Percentiles rank a stretch among this genome's conserved stretches.
These are phyloP conservation scores for Gymnopithys bicolor DNA, from an alignment of 2,797 vertebrate genomes.

Conservation along the genomic window DNA sequence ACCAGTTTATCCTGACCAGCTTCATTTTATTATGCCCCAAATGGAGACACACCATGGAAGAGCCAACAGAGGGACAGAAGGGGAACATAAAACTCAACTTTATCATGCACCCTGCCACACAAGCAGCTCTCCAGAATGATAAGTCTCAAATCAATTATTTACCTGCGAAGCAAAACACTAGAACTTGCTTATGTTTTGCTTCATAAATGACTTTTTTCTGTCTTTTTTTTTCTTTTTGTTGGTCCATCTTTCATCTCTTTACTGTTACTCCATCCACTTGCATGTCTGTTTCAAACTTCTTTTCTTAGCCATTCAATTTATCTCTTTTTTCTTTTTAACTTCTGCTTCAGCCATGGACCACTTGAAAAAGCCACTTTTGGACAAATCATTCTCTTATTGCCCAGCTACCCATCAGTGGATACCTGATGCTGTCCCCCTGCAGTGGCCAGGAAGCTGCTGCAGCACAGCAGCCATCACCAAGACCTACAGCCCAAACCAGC, in stretches of 20 bases:
- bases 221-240: background rate
- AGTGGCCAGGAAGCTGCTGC: background rate
- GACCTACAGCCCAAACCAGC: background rate
- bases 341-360: background rate
- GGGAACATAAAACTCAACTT: background rate
- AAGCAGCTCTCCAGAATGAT: background rate
- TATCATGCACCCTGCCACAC: rapidly evolving
- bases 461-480: background rate
- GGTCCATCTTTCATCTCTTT: background rate
- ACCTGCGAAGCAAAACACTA: background rate
- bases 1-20: background rate
- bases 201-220: background rate
- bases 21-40: background rate
- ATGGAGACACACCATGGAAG: background rate
- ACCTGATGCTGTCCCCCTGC: background rate
- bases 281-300: background rate
- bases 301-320: background rate
- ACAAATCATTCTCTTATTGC: background rate
- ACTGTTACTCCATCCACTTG: background rate
- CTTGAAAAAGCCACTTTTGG: background rate
- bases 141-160: background rate
- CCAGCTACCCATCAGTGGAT: background rate
- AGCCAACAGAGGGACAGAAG: background rate
- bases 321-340: background rate
- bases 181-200: background rate